Percentiles rank a stretch among this genome's conserved stretches.
Conservation (phyloP, 2,113 vertebrate genomes). For the Lethenteron camtschaticum region DNA sequence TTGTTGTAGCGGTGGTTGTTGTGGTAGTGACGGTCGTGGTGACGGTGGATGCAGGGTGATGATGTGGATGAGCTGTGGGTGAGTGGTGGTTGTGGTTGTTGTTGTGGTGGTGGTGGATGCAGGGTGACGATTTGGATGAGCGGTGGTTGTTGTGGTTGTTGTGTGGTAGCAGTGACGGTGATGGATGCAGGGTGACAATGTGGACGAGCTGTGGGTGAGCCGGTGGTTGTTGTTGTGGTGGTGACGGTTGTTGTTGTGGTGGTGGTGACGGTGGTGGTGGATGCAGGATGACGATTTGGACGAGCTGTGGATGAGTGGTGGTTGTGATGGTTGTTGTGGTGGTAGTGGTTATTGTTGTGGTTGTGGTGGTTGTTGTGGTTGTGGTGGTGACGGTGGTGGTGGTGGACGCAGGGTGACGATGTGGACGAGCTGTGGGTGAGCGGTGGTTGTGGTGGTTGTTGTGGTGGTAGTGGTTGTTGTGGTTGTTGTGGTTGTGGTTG, state of each 20-base stretch:
- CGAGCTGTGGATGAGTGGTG: background rate
- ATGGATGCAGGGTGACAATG: background rate
- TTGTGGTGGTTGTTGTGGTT: background rate
- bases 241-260: background rate
- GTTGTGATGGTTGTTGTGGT: background rate
- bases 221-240: no score
- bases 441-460: background rate
- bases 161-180: background rate
- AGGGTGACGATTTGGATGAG: background rate
- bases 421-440: no score
- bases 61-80: no score
- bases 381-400: background rate
- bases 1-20: no score
- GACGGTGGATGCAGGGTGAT: no score
- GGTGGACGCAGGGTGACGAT: background rate
- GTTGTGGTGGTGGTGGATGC: background rate
- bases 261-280: background rate
- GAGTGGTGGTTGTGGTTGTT: background rate
- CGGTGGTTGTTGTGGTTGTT: background rate
- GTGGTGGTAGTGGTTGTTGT: background rate
- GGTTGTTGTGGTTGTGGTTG: no score
- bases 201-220: background rate
- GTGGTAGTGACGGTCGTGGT: no score
- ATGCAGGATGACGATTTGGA: background rate
- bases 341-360: no score